A percentile compares a stretch with the other conserved stretches of the same genome.
These are phyloP conservation scores for Cecropterus lyciades DNA, from an alignment of 1,140 invertebrate genomes.

Conservation along the genomic window DNA sequence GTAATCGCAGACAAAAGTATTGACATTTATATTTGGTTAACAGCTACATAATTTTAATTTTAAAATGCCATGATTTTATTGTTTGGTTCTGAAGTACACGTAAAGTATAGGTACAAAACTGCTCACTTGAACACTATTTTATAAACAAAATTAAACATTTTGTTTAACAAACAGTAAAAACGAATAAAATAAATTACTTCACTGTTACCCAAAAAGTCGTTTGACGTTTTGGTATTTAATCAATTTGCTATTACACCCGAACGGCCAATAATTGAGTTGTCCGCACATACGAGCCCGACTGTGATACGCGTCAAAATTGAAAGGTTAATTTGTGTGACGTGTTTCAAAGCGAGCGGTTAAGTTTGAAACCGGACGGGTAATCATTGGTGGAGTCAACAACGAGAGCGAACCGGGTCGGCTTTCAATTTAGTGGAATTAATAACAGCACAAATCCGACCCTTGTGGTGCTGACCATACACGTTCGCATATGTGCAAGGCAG, in stretches of 20 bases:
- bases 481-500: conserved; percentile 14
- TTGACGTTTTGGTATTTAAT: conserved; percentile 23
- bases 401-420: conserved; percentile 49
- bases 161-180: no score
- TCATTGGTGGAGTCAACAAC: conserved; percentile 45
- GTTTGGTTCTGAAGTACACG: no score
- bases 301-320: conserved; percentile 36
- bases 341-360: conserved; percentile 44
- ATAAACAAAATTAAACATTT: no score
- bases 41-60: no score
- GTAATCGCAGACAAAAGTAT: no score
- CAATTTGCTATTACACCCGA: conserved; percentile 30
- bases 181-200: no score
- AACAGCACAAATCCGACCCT: conserved; percentile 49
- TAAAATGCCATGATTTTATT: no score
- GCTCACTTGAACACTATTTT: no score
- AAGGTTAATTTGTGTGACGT: conserved; percentile 36
- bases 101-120: no score
- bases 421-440: conserved; percentile 61
- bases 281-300: conserved; percentile 16
- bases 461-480: conserved; percentile 35
- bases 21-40: no score
- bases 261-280: conserved; percentile 35
- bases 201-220: conserved; percentile 3
- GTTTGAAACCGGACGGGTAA: conserved; percentile 48